Percentiles rank a stretch among this genome's conserved stretches.
Evolutionary conservation across 2,797 vertebrate genomes (phyloP).

Genomic region (Oophaga sylvatica): DNA sequence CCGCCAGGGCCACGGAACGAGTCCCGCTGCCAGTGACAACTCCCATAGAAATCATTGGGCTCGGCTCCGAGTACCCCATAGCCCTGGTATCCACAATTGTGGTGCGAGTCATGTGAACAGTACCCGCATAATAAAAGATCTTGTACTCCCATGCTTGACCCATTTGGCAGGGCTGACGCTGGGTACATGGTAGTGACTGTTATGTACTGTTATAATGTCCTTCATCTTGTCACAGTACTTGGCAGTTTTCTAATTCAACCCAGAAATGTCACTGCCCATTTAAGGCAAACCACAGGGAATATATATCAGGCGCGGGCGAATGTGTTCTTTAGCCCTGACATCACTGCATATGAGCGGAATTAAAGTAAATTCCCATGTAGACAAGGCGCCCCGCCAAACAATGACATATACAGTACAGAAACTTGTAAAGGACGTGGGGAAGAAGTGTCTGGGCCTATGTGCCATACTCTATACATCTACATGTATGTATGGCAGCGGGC

Average conservation of each 20-base stretch:
- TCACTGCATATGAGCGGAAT: not conserved
- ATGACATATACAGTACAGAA: not conserved
- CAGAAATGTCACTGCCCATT: not conserved
- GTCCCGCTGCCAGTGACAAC: no score
- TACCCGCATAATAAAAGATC: no score
- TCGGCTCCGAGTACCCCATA: no score
- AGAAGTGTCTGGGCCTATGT: not conserved
- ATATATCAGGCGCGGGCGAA: not conserved
- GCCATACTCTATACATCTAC: not conserved
- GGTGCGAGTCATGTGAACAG: no score
- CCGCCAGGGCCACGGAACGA: no score
- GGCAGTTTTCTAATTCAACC: not conserved
- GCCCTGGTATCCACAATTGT: no score
- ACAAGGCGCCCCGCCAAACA: not conserved
- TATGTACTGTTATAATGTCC: not conserved
- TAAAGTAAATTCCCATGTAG: not conserved
- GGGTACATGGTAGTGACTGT: not conserved
- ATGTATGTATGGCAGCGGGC: not conserved
- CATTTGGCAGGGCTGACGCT: no score
- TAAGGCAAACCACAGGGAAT: not conserved
- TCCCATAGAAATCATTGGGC: no score
- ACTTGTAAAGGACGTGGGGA: not conserved
- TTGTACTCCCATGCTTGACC: no score
- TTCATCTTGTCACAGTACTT: not conserved
- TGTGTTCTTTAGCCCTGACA: not conserved